Evolutionary conservation across 2,797 vertebrate species (phyloP), one percentile per base, ranked within the genome.

Genomic region (Neoniphon sammara): DNA sequence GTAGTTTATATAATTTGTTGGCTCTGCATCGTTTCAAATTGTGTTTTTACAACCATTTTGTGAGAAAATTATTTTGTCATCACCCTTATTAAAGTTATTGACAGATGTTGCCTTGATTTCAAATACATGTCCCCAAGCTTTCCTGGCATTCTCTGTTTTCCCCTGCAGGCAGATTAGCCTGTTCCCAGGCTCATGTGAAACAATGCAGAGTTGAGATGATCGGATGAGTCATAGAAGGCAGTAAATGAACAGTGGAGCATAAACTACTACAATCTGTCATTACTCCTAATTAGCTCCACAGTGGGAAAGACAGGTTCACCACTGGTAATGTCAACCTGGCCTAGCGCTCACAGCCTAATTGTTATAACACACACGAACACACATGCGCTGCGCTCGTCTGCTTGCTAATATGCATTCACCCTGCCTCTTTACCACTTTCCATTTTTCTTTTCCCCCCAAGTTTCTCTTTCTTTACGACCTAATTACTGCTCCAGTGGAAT

Each of bases 401-500:
- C 66, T 55, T 34, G 15, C 58, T 54, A 56, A 17, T 58, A 39
- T 58, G 60, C 60, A 20, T 69, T 75, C 47, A 56, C 58, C 55
- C 18, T 6, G 63, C 56, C 49, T 52, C n/a, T 20, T 39, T 30
- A 15, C 23, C 15, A 0, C 42, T 34, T n/a, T 73, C 70, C n/a
- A 18, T 14, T 5, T 73, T 70, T 60, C 50, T 64, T 71, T 70
- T 44, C 61, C 11, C 47, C 59, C 11, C 20, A 55, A 75, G 66
- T 62, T 70, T 82, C 64, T 66, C 66, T 59, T 75, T 70, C 49
- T 77, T 77, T 71, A 80, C 69, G 74, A 60, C 63, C 78, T 87
- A 87, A 91, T 91, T 87, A 88, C 76, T 6, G 81, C 85, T 78
- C 61, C 57, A 30, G 50, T 75, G 81, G 73, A 85, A 83, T 76